A percentile compares a stretch with the other conserved stretches of the same genome.
These are phyloP conservation scores for Daphoenositta chrysoptera DNA, from an alignment of 2,113 vertebrate genomes.

Conservation along the genomic window DNA sequence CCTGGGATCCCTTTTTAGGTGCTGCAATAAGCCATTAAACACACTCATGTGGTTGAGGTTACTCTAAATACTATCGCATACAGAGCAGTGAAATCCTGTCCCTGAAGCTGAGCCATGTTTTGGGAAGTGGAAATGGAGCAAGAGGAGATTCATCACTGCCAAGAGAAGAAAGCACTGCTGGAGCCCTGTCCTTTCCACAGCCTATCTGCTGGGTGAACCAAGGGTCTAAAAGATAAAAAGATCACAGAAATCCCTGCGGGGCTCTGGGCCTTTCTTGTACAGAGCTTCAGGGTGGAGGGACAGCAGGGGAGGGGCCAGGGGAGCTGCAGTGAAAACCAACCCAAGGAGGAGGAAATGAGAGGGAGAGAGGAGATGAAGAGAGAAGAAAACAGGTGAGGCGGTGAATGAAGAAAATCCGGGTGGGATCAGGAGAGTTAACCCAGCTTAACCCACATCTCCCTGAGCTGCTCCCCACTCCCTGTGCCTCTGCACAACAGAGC, in stretches of 20 bases:
- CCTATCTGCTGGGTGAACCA: neutral
- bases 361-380: neutral
- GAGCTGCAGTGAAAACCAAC: neutral
- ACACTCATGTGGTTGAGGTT: neutral
- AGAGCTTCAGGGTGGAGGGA: neutral
- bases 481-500: neutral
- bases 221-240: neutral
- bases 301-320: neutral
- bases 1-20: neutral
- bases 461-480: rapidly evolving
- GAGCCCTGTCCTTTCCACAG: neutral
- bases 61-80: neutral
- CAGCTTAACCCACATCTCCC: neutral
- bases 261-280: neutral
- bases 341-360: neutral
- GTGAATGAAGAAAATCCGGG: neutral
- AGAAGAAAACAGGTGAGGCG: neutral
- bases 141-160: neutral
- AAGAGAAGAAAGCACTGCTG: neutral
- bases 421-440: neutral
- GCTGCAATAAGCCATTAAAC: neutral
- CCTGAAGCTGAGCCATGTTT: neutral
- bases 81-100: neutral
- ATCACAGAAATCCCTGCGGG: neutral
- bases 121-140: neutral